Conservation (phyloP, 2,113 vertebrate species). For the Nothobranchius furzeri region DNA sequence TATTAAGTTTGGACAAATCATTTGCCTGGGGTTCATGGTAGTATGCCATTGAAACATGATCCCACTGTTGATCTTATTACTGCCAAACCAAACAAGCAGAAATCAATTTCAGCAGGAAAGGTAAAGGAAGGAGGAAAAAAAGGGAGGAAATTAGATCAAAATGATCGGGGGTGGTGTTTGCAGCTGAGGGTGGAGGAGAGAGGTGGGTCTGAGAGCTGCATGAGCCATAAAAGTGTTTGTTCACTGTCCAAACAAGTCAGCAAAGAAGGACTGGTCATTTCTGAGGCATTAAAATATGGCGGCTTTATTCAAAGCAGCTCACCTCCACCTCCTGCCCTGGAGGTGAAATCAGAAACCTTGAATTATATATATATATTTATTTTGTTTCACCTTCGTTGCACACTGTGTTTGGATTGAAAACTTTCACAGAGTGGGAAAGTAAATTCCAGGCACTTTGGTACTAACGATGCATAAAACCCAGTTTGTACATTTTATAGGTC, state of each 20-base stretch:
- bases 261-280: slow-evolving; percentile 65
- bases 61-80: slow-evolving; percentile 91
- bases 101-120: slow-evolving; percentile 87
- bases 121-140: slow-evolving; percentile 73
- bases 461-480: slow-evolving; percentile 55
- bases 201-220: slow-evolving; percentile 52
- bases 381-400: slow-evolving; percentile 51
- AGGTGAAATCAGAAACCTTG: slow-evolving; percentile 69
- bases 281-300: slow-evolving; percentile 61
- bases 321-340: slow-evolving; percentile 44
- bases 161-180: slow-evolving; percentile 65
- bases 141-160: slow-evolving; percentile 81
- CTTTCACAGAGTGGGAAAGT: slow-evolving; percentile 57
- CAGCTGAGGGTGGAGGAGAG: slow-evolving; percentile 60
- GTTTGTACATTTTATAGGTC: slow-evolving; percentile 44
- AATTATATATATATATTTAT: slow-evolving; percentile 45
- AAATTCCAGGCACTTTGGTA: slow-evolving; percentile 51
- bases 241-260: slow-evolving; percentile 60
- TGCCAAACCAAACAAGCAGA: slow-evolving; percentile 92
- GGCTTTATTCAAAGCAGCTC: slow-evolving; percentile 29
- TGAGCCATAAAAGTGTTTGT: slow-evolving; percentile 57
- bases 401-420: slow-evolving; percentile 55
- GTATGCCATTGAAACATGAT: slow-evolving; percentile 95
- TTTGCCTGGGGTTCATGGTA: slow-evolving; percentile 98
- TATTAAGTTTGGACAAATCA: slow-evolving; percentile 99